phyloP scores from a whole-genome alignment of 2,797 vertebrate genomes.

The Erpetoichthys calabaricus region DNA sequence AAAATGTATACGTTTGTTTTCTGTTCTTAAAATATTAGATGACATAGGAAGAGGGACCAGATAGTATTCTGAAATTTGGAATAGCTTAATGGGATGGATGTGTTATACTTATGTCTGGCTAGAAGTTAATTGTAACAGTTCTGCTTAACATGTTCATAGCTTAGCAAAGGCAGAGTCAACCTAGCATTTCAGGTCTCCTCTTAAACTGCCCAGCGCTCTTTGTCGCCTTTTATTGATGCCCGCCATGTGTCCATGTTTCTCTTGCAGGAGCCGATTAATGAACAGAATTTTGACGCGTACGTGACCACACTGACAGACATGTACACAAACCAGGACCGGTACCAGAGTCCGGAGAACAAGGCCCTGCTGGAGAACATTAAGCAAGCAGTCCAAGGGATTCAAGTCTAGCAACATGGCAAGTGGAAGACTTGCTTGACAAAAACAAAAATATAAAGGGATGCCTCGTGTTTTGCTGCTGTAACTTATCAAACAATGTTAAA shows the following conservation, averaged over 20 bases:
- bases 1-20: no score
- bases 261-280: slow-evolving; percentile 88
- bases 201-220: background rate
- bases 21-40: no score
- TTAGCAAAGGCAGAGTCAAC: no score
- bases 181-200: no score
- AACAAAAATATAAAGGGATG: slow-evolving; percentile 47
- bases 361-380: slow-evolving; percentile 97
- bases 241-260: background rate
- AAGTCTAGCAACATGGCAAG: slow-evolving; percentile 73
- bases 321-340: slow-evolving; percentile 96
- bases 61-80: no score
- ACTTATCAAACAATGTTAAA: slow-evolving; percentile 78
- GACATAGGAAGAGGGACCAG: no score
- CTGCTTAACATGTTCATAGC: no score
- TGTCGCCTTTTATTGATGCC: background rate
- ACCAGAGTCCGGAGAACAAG: slow-evolving; percentile 98
- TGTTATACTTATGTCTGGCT: no score
- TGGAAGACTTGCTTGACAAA: slow-evolving; percentile 42
- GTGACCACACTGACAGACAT: slow-evolving; percentile 97
- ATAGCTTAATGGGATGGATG: no score
- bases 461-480: slow-evolving; percentile 75
- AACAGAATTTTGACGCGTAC: slow-evolving; percentile 98
- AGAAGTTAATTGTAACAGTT: no score
- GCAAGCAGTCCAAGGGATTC: slow-evolving; percentile 97